Evolutionary conservation across 2,113 vertebrate genomes (phyloP).

Genomic region (Cyanoderma ruficeps): DNA sequence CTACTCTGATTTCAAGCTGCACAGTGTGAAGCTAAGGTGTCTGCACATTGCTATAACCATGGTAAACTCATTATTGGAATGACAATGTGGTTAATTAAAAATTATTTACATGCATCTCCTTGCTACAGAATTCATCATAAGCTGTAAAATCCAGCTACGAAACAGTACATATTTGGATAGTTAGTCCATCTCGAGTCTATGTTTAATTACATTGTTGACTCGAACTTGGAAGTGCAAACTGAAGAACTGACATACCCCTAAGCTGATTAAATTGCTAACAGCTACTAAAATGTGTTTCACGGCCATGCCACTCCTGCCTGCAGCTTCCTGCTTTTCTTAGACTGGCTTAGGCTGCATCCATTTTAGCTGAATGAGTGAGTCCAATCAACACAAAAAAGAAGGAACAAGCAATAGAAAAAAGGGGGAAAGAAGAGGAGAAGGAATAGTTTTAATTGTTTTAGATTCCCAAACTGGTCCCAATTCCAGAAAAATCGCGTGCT

Average conservation of each 20-base stretch:
- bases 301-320: background rate
- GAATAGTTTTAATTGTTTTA: background rate
- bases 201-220: constrained; percentile 9
- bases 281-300: rapidly evolving
- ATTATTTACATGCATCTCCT: background rate
- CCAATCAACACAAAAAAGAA: background rate
- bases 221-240: background rate
- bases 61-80: background rate
- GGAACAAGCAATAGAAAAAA: background rate
- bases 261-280: background rate
- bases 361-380: background rate
- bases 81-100: background rate
- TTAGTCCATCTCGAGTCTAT: background rate
- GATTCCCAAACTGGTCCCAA: background rate
- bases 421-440: rapidly evolving
- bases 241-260: background rate
- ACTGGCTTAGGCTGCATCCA: rapidly evolving
- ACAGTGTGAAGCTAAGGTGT: background rate
- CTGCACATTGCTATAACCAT: background rate
- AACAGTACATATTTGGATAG: background rate
- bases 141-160: background rate
- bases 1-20: background rate
- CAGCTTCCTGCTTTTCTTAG: background rate
- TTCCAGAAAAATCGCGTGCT: background rate
- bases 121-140: background rate